Evolutionary conservation across 2,888 invertebrate genomes (phyloP), one percentile per base, ranked within the genome.

Genomic region (Drosophila ezoana): DNA sequence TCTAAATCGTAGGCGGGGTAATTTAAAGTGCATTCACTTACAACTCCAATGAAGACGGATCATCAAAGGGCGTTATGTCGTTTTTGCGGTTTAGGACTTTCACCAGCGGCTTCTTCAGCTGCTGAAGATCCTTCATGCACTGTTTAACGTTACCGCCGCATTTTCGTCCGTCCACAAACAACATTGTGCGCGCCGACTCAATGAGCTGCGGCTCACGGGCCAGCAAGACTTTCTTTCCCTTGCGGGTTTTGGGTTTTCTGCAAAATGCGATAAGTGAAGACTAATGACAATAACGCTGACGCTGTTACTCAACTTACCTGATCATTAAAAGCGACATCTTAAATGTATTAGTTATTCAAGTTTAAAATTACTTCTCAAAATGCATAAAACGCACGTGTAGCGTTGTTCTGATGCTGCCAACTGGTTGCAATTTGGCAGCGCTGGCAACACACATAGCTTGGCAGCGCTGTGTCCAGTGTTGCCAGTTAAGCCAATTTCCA

Each of bases 51-150:
- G 96, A 95, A 0, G 96, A 95, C 0, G 95, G 93, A 93, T 99
- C 96, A 93, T 99, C 99, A 92, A 99, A 99, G 0, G 99, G 97
- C 16, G 97, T 94, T 69, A 98, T 95, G 75, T 97, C 97, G 93
- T 99, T 97, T 91, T 97, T 98, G 66, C 96, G 94, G 20, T 93
- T 94, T 40, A 97, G 92, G 79, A 95, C 95, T 8, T 95, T 94
- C 0, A 95, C 95, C 87, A 97, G 94, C 8, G 98, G 98, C 89
- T 98, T 98, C 90, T 97, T 98, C 32, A 98, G 92, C 86, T 95
- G 93, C 88, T 96, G 96, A 92, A 99, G 92, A 93, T 99, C 98
- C 92, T 97, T 98, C 90, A 98, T 93, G 38, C 96, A 94, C 68
- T 94, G 94, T 60, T 95, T 93, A 0, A 95, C 94, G 43, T 93